Conservation (phyloP, 2,797 vertebrate genomes). For the Meriones psammophilus region DNA sequence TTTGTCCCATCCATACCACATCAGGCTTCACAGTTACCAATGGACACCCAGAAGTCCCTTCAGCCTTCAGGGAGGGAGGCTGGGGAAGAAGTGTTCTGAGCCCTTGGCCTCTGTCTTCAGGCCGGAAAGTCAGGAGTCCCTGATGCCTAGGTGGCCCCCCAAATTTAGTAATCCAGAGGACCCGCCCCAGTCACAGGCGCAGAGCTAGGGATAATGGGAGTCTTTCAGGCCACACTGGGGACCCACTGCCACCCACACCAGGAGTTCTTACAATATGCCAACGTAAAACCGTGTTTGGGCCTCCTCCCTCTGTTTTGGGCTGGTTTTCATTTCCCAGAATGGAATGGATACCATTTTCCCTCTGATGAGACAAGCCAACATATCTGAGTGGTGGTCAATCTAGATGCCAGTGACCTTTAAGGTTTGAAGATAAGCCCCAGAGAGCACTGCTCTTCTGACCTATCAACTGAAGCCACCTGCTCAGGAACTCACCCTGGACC, state of each 20-base stretch:
- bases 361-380: not conserved
- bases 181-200: not conserved
- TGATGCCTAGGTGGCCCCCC: not conserved
- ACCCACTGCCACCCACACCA: not conserved
- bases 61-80: too few species aligned
- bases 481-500: not conserved
- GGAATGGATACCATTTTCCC: rapidly evolving
- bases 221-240: not conserved
- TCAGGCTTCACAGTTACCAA: not conserved
- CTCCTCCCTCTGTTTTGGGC: not conserved
- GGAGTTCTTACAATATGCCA: not conserved
- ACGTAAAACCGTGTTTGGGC: not conserved
- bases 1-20: not conserved
- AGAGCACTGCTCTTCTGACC: not conserved
- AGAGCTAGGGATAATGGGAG: not conserved
- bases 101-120: not conserved
- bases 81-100: not conserved
- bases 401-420: not conserved
- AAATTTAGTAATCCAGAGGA: not conserved
- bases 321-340: not conserved
- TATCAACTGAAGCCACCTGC: not conserved
- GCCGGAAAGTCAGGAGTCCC: not conserved
- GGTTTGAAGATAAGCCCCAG: not conserved
- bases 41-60: not conserved
- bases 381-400: not conserved